These are phyloP conservation scores for Polymixis flavicincta DNA, from an alignment of 2,888 invertebrate genomes.

Conservation along the genomic window DNA sequence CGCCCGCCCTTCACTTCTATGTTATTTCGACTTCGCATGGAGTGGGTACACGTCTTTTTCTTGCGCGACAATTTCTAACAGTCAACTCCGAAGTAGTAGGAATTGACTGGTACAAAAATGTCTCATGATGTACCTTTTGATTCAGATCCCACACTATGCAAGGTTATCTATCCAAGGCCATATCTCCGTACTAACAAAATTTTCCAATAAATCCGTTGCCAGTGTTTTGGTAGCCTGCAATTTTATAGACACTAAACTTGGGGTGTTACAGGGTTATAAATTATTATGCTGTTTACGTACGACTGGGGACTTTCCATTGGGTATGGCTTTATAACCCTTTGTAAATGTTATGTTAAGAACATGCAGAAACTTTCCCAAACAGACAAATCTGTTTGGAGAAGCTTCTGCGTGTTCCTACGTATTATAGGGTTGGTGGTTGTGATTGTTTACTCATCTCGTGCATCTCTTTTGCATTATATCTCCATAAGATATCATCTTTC, in stretches of 20 bases:
- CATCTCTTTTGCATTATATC: background rate
- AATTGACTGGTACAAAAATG: too few species aligned
- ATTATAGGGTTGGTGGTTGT: background rate
- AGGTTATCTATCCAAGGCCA: slow-evolving; percentile 3
- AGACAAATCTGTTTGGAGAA: slow-evolving; percentile 22
- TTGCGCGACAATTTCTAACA: too few species aligned
- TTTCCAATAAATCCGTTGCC: slow-evolving; percentile 45
- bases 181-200: slow-evolving; percentile 25
- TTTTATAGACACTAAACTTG: slow-evolving; percentile 75
- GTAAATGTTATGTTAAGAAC: slow-evolving; percentile 42
- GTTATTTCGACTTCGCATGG: too few species aligned
- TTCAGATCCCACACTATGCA: background rate
- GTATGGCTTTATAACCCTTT: slow-evolving; percentile 32
- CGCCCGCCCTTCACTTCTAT: too few species aligned
- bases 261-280: slow-evolving; percentile 71
- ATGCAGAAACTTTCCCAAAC: too few species aligned
- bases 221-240: slow-evolving; percentile 49
- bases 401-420: slow-evolving; percentile 2
- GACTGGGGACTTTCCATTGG: slow-evolving; percentile 69
- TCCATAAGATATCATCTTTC: background rate
- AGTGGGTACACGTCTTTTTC: too few species aligned
- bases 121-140: background rate
- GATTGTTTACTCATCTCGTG: background rate
- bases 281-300: slow-evolving; percentile 76
- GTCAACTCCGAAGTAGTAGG: too few species aligned